Percentiles rank a stretch among this genome's conserved stretches.
Evolutionary conservation across 2,888 invertebrate species (phyloP).

Genomic region (Athripsodes cinereus): DNA sequence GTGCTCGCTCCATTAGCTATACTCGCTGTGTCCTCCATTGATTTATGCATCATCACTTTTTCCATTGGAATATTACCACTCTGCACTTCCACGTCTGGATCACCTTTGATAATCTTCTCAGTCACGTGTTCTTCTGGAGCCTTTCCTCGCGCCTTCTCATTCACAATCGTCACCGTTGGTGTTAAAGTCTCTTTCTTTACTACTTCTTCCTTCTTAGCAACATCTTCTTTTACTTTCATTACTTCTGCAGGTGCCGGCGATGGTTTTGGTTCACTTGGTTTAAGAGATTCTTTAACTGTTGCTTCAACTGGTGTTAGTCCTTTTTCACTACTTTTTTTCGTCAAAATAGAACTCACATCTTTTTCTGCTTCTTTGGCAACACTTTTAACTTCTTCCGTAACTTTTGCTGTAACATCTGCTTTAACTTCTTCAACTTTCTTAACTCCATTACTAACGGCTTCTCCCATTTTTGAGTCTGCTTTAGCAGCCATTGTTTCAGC

Average conservation of each 20-base stretch:
- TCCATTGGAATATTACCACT: conserved; percentile 51
- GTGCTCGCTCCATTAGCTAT: conserved; percentile 20
- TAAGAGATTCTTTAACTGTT: conserved; percentile 9
- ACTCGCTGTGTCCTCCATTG: conserved; percentile 31
- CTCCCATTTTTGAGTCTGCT: conserved; percentile 18
- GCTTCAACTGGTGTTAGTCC: conserved; percentile 22
- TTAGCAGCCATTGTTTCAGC: conserved; percentile 31
- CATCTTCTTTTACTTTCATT: background rate
- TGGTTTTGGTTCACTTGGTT: conserved; percentile 10
- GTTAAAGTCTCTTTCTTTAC: conserved; percentile 22
- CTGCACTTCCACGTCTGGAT: conserved; percentile 55
- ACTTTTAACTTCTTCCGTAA: conserved; percentile 13
- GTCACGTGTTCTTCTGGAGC: conserved; percentile 28
- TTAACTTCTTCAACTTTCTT: conserved; percentile 10
- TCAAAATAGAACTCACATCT: conserved; percentile 5
- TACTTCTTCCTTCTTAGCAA: conserved; percentile 15
- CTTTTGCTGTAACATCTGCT: conserved; percentile 8
- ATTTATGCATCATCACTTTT: conserved; percentile 24
- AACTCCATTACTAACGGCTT: conserved; percentile 1
- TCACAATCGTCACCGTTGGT: conserved; percentile 22
- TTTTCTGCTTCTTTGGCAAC: conserved; percentile 8
- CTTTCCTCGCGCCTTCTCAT: conserved; percentile 14
- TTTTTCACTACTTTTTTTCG: conserved; percentile 20
- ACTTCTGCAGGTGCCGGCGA: background rate
- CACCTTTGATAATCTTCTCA: conserved; percentile 49